Percentiles rank a stretch among this genome's conserved stretches.
phyloP scores from a whole-genome alignment of 2,888 invertebrate genomes.

The Rotaria sp. region DNA sequence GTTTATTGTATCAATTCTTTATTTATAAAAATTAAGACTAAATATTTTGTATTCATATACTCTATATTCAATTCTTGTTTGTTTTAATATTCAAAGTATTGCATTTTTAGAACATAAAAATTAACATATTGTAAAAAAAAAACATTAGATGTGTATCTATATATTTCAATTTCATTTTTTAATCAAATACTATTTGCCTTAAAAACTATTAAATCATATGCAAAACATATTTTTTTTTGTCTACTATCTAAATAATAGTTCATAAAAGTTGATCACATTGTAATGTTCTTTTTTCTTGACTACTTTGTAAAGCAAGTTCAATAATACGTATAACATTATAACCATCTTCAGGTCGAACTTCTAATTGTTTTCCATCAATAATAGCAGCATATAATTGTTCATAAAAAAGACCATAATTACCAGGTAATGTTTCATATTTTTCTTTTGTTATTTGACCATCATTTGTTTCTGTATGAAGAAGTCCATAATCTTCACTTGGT shows the following conservation, averaged over 20 bases:
- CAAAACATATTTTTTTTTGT: no score
- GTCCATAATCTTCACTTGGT: not conserved
- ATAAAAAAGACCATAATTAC: not conserved
- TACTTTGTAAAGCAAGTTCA: not conserved
- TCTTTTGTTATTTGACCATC: not conserved
- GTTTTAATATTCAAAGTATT: no score
- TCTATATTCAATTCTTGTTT: no score
- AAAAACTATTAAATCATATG: no score
- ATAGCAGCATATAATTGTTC: not conserved
- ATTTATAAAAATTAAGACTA: no score
- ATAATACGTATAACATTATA: not conserved
- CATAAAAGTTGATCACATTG: not conserved
- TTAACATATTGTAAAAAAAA: no score
- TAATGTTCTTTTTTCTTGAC: not conserved
- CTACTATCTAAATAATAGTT: not conserved
- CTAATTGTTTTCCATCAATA: not conserved
- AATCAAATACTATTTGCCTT: no score
- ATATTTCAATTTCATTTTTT: no score
- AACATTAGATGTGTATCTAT: no score
- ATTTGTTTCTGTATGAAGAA: not conserved
- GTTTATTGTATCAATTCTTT: no score
- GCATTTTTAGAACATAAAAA: no score
- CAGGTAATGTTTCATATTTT: not conserved
- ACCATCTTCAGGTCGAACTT: not conserved
- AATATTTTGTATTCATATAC: no score